Percentiles rank a stretch among this genome's conserved stretches.
Conservation (phyloP, 2,888 invertebrate genomes). For the Isotomurus palustris region DNA sequence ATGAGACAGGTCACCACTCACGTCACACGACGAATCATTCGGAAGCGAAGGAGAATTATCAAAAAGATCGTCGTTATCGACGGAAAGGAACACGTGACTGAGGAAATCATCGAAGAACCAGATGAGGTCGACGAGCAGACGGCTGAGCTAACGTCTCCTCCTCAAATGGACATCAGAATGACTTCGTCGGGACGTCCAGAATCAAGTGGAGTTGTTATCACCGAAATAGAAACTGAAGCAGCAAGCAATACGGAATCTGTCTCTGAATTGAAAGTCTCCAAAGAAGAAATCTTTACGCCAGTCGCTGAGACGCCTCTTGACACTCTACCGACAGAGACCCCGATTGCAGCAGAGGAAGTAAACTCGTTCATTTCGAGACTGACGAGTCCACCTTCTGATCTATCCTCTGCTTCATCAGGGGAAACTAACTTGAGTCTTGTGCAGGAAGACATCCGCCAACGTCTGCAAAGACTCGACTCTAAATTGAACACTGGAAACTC, state of each 20-base stretch:
- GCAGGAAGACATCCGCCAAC: too few species aligned
- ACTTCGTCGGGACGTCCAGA: background rate
- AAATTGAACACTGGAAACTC: too few species aligned
- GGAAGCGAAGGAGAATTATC: conserved; percentile 69
- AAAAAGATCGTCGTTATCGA: conserved; percentile 71
- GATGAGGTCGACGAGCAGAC: conserved; percentile 61
- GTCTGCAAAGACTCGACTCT: too few species aligned
- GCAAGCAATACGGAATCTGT: too few species aligned
- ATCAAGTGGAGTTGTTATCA: too few species aligned
- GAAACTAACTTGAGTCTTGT: too few species aligned
- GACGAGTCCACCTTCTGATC: too few species aligned
- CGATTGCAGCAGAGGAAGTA: background rate
- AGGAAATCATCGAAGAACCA: conserved; percentile 79
- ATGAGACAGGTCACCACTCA: conserved; percentile 69
- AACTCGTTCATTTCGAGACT: too few species aligned
- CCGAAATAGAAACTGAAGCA: too few species aligned
- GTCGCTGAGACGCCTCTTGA: background rate
- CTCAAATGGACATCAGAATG: background rate
- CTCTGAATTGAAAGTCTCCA: too few species aligned
- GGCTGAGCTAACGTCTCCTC: conserved; percentile 9
- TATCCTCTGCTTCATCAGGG: too few species aligned
- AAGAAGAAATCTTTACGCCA: background rate
- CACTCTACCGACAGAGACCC: background rate
- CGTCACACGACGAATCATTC: conserved; percentile 69
- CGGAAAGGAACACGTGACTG: conserved; percentile 76